Conservation (phyloP, 2,888 invertebrate genomes). For the Andricus curvator region DNA sequence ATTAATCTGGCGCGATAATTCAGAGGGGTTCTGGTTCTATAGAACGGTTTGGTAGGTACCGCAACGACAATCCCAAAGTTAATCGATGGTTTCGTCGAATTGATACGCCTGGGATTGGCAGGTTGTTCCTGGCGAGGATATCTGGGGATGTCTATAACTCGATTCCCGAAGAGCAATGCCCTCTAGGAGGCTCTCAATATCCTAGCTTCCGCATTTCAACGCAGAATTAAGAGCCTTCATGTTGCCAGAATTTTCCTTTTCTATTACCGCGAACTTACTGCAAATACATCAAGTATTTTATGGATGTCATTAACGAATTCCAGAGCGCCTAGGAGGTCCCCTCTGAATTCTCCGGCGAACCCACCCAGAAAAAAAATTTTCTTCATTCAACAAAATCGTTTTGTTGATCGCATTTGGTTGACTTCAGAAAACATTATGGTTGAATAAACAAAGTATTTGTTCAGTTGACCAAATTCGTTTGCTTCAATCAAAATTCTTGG, state of each 20-base stretch:
- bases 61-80: constrained; percentile 70
- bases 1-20: constrained; percentile 69
- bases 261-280: not conserved
- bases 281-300: constrained; percentile 27
- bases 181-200: not conserved
- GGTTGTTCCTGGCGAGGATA: constrained; percentile 59
- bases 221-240: constrained; percentile 27
- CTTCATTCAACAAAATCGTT: too few relatives aligned
- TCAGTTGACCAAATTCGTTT: too few relatives aligned
- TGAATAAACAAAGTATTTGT: too few relatives aligned
- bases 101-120: constrained; percentile 65
- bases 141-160: constrained; percentile 53
- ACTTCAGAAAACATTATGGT: too few relatives aligned
- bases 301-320: constrained; percentile 30
- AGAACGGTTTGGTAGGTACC: constrained; percentile 56
- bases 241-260: constrained; percentile 22
- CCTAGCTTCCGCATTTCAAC: constrained; percentile 16
- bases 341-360: not conserved
- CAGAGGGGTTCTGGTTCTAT: constrained; percentile 53
- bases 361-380: too few relatives aligned
- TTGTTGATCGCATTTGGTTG: too few relatives aligned
- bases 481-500: too few relatives aligned
- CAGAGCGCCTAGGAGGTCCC: not conserved
- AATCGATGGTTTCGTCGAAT: constrained; percentile 65
- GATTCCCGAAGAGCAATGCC: constrained; percentile 38